Evolutionary conservation across 2,113 vertebrate genomes (phyloP), one percentile per base, ranked within the genome.

Genomic region (Arizona elegans): DNA sequence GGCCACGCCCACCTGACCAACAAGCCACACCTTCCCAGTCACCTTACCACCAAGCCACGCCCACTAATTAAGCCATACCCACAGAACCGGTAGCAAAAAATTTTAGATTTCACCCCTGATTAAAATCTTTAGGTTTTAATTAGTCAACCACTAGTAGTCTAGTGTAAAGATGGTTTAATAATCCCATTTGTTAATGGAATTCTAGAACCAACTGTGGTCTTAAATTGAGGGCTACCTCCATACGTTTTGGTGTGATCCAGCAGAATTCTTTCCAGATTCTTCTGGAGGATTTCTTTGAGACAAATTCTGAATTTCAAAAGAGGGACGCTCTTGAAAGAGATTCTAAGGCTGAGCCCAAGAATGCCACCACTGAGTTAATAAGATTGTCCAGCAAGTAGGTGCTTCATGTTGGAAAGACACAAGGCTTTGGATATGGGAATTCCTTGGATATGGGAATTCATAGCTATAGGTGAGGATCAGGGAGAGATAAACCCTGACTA

Each of bases 401-500:
- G 5, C 15, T 59, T 8, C 4, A 5, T 8, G 93, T 47, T 87
- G 90, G 88, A 92, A 87, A 89, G 94, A 91, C 87, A 91, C 43
- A 0, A 47, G 43, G 43, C 43, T 4, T 47, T 54, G 87, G 70
- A 75, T 8, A 17, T 5, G n/a, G n/a, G n/a, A 75, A 75, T 33
- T 75, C 6, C 43, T 5, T 54, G 87, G n/a, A 75, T 8, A 17
- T 5, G n/a, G n/a, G n/a, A 75, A 75, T 33, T 75, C 2, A 33
- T 75, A 75, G 2, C 15, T 33, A 33, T 33, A 33, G n/a, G 70
- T 33, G n/a, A 38, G 17, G n/a, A 43, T 5, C 9, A 38, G 2
- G 58, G 88, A 90, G 3, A 0, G 0, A 17, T 2, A 0, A 47
- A 88, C 21, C n/a, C 5, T 75, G 75, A 50, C 13, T 0, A 9